phyloP scores from a whole-genome alignment of 92 coral and sea anemone species.

The Phenganax subtilis region DNA sequence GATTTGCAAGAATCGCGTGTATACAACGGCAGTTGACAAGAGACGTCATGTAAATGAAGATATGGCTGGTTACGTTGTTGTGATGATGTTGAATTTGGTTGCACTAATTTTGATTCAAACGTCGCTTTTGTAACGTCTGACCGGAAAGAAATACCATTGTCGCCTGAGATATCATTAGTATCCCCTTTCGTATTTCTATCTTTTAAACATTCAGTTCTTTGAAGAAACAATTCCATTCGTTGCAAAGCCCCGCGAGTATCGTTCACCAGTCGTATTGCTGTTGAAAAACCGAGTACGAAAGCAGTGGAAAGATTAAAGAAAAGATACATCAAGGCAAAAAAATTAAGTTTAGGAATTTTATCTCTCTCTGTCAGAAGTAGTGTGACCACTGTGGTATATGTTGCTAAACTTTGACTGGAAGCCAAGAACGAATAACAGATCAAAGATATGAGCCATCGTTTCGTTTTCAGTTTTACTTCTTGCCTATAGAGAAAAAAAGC shows the following conservation, averaged over 20 bases:
- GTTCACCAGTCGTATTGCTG: neutral
- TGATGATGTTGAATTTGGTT: too few relatives aligned
- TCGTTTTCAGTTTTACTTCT: conserved; percentile 8
- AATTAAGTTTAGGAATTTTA: neutral
- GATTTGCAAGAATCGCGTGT: neutral
- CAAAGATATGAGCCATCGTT: conserved; percentile 5
- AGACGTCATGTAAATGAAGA: neutral
- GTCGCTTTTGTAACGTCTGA: neutral
- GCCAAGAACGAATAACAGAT: neutral
- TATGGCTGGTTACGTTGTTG: neutral
- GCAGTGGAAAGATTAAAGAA: neutral
- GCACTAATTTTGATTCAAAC: too few relatives aligned
- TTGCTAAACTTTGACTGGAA: neutral
- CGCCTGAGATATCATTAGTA: neutral
- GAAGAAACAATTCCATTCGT: neutral
- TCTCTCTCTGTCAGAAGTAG: neutral
- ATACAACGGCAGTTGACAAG: neutral
- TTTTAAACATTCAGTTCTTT: neutral
- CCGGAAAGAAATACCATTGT: neutral
- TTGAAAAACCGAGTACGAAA: neutral
- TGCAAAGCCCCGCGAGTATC: neutral
- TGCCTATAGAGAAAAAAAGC: neutral
- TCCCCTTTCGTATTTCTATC: neutral
- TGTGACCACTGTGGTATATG: neutral
- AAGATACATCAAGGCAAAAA: neutral